A percentile compares a stretch with the other conserved stretches of the same genome.
Evolutionary conservation across 1,140 invertebrate species (phyloP).

Genomic region (Lordiphosa clarofinis): DNA sequence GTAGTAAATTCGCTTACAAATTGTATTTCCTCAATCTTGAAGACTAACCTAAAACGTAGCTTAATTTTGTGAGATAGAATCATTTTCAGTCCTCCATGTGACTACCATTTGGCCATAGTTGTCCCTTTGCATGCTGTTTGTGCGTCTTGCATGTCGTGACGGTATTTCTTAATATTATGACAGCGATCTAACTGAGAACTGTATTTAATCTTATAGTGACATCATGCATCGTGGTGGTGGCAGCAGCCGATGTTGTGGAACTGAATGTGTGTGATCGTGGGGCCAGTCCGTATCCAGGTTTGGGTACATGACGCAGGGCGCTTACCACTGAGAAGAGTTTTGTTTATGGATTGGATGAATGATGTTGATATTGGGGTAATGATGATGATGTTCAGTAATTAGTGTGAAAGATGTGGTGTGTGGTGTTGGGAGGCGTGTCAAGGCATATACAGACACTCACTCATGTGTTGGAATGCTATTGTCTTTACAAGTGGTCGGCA

Average conservation of each 20-base stretch:
- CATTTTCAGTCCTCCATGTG: too few species aligned
- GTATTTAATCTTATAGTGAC: constrained; percentile 79
- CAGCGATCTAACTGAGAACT: too few species aligned
- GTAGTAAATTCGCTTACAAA: too few species aligned
- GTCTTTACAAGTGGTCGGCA: too few species aligned
- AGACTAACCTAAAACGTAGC: too few species aligned
- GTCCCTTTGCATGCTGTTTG: too few species aligned
- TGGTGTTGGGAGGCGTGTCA: constrained; percentile 19
- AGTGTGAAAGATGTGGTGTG: constrained; percentile 29
- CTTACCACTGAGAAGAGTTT: constrained; percentile 88
- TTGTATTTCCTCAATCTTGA: too few species aligned
- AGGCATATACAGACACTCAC: constrained; percentile 51
- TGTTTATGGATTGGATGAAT: constrained; percentile 31
- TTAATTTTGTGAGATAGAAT: too few species aligned
- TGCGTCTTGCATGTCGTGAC: too few species aligned
- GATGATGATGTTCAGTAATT: constrained; percentile 30
- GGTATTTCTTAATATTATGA: too few species aligned
- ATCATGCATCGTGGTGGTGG: constrained; percentile 80
- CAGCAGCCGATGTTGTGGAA: constrained; percentile 84
- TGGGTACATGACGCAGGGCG: constrained; percentile 93
- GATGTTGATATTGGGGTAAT: constrained; percentile 33
- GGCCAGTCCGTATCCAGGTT: constrained; percentile 95
- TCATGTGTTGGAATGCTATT: too few species aligned
- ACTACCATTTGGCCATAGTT: too few species aligned
- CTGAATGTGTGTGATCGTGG: constrained; percentile 95